These are phyloP conservation scores for Trachelipus rathkii DNA, from an alignment of 1,140 invertebrate species.

Conservation along the genomic window DNA sequence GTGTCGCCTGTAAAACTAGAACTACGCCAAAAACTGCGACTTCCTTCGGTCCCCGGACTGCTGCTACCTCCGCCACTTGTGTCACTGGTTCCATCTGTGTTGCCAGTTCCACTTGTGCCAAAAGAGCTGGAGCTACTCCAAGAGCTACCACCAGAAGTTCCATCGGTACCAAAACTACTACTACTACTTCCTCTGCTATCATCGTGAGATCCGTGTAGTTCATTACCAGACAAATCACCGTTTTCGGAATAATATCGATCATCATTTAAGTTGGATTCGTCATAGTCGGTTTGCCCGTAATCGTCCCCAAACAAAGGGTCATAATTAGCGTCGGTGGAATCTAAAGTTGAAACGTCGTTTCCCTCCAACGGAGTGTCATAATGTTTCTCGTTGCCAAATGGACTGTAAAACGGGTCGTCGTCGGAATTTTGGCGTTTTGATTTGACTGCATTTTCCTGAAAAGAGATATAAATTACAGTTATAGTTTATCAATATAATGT, in stretches of 20 bases:
- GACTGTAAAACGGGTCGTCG: not conserved
- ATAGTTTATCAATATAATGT: not conserved
- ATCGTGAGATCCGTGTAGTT: not conserved
- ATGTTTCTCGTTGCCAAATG: not conserved
- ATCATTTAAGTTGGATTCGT: too few relatives aligned
- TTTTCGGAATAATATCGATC: too few relatives aligned
- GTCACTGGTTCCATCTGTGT: not conserved
- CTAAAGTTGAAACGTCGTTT: not conserved
- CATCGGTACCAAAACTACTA: not conserved
- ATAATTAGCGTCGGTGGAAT: too few relatives aligned
- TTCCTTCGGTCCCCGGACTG: not conserved
- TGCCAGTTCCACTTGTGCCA: not conserved
- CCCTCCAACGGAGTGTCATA: not conserved
- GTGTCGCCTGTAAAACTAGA: not conserved
- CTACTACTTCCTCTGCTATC: not conserved
- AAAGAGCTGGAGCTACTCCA: not conserved
- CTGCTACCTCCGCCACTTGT: not conserved
- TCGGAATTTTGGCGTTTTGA: not conserved
- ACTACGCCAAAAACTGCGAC: not conserved
- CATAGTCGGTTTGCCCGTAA: too few relatives aligned
- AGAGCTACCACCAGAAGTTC: not conserved
- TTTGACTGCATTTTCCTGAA: not conserved
- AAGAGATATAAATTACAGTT: not conserved
- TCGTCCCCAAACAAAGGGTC: too few relatives aligned
- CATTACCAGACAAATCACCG: too few relatives aligned